Evolutionary conservation across 2,797 vertebrate genomes (phyloP), one percentile per base, ranked within the genome.

Genomic region (Nasua narica): DNA sequence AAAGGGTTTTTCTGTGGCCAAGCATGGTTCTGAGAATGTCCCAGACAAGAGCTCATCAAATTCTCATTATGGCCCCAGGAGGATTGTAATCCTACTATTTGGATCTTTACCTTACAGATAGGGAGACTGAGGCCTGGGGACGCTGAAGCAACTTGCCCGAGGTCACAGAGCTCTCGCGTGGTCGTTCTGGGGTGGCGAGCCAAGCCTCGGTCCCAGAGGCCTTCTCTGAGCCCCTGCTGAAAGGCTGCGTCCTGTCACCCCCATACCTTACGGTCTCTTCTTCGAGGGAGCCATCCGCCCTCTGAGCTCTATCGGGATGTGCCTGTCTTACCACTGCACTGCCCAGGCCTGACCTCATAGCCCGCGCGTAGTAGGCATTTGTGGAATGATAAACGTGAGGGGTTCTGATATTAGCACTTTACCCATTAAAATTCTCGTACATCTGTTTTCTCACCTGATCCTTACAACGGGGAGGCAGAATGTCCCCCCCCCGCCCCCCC

Each of bases 351-450:
- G 54, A 79, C 27, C 1, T 4, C 1, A 19, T 9, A 3, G 35
- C 48, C 1, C 0, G n/a, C 21, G 15, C 52, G 1, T 8, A 27
- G 18, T 43, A 46, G 60, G 54, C 70, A 37, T 52, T n/a, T 69
- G 25, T 7, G n/a, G 70, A 27, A 52, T 15, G 88, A 35, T 16
- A 5, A 3, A 3, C 0, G 12, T 16, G 67, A 58, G 11, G 6
- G 4, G 4, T 32, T 69, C 48, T 40, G 8, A 23, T 7, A 9
- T 2, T 32, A 19, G 1, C 7, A 15, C 0, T 29, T 78, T 27
- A 1, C 29, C 3, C 3, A 4, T 48, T n/a, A 16, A 40, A 7
- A 56, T 5, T 25, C 18, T 15, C 0, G 0, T 11, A 2, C 3
- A 2, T n/a, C 40, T 7, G 3, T 35, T 65, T 43, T 74, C 46